Conservation (phyloP, 1,140 invertebrate species). For the Aphaenogaster floridana region DNA sequence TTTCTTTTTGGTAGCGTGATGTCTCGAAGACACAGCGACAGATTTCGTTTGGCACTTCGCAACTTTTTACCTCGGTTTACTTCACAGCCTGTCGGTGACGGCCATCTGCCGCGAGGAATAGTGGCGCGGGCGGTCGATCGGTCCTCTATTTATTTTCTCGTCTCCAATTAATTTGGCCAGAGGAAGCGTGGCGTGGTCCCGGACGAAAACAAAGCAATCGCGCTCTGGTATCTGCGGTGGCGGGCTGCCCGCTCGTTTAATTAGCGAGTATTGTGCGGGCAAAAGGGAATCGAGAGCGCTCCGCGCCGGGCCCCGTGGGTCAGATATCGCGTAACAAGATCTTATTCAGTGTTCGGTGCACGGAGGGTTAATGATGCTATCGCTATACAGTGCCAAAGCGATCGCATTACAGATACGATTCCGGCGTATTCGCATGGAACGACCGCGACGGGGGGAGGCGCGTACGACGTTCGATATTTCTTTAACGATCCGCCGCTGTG, state of each 20-base stretch:
- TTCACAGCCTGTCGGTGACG: neutral
- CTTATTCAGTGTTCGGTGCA: constrained; percentile 85
- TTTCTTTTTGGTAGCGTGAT: neutral
- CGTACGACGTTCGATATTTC: constrained; percentile 80
- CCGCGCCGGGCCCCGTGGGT: constrained; percentile 62
- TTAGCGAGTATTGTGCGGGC: constrained; percentile 85
- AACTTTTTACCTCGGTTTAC: constrained; percentile 19
- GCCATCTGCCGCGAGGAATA: constrained; percentile 50
- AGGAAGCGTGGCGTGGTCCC: constrained; percentile 80
- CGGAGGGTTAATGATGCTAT: constrained; percentile 86
- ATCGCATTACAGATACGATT: constrained; percentile 85
- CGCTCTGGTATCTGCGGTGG: constrained; percentile 84
- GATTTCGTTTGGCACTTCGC: constrained; percentile 4
- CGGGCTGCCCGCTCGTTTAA: constrained; percentile 84
- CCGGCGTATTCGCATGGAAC: constrained; percentile 75
- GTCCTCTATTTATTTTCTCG: constrained; percentile 80
- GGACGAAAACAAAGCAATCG: constrained; percentile 86
- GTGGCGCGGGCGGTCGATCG: constrained; percentile 61
- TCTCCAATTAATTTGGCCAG: constrained; percentile 85
- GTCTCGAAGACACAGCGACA: neutral
- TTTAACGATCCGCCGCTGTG: constrained; percentile 76
- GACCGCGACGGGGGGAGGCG: constrained; percentile 69
- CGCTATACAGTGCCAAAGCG: constrained; percentile 86
- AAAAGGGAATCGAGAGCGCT: constrained; percentile 61
- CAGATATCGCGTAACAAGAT: constrained; percentile 86